Base-by-base conservation (phyloP, 2,797 vertebrate species). In the Megaceryle alcyon region DNA sequence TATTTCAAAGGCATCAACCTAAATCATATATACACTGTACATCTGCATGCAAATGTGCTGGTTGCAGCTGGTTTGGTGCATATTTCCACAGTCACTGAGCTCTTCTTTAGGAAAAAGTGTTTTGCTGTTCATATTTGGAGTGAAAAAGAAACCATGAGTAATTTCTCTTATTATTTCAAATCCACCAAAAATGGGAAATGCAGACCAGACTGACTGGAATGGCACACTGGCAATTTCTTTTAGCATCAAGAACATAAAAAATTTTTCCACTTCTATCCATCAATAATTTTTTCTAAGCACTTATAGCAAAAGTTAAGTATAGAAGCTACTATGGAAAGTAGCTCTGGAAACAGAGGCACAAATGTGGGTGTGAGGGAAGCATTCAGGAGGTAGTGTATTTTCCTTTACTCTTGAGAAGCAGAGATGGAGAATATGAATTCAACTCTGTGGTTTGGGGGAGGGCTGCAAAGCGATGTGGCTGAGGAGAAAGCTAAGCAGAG, bases 401-500 rank as follows among this genome's bases (percentile, higher is more conserved):
- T 46, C 48, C 22, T 82, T 66, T 48, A 11, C 6, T 61, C 23
- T 25, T 37, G 46, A 70, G 37, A 71, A 77, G 22, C 2, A 1
- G 53, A 48, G 31, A 25, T 29, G 39, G 9, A 54, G 59, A 60
- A 82, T 9, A 41, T 12, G 20, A 79, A 44, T 41, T 49, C 14
- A 33, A 5, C 33, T 53, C 35, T 56, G 60, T 10, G 41, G 4
- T 63, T 63, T 2, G 1, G 48, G 68, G 54, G 20, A 61, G 20
- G 23, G 28, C 61, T 29, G 20, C 0, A 1, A 56, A 73, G 31
- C 41, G 54, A n/a, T 0, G 11, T 1, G 2, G 28, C 60, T 41
- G 54, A 48, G 33, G 13, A 66, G 53, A 82, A 66, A 72, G 31
- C 3, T 60, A n/a, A 56, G 68, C 19, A 49, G 35, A 2, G 8